A percentile compares a stretch with the other conserved stretches of the same genome.
Evolutionary conservation across 2,888 invertebrate genomes (phyloP).

Genomic region (Synergus gifuensis): DNA sequence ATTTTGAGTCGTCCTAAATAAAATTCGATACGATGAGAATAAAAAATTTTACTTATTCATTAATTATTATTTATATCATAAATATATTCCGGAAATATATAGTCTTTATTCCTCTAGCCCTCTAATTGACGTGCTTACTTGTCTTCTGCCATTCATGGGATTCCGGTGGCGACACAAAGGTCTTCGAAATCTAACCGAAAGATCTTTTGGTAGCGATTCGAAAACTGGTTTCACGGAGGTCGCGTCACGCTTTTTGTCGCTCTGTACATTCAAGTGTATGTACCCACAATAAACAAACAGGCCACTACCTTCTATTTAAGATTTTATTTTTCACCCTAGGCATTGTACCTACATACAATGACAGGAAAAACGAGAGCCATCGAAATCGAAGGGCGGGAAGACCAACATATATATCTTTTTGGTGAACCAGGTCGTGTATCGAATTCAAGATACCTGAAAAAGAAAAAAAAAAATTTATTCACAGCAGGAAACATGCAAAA

Average conservation of each 20-base stretch:
- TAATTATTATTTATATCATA: too few species aligned
- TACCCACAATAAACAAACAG: neutral
- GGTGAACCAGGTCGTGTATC: neutral
- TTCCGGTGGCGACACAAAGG: conserved; percentile 10
- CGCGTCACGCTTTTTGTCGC: conserved; percentile 38
- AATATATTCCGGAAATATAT: too few species aligned
- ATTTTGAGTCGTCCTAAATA: too few species aligned
- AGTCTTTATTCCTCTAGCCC: too few species aligned
- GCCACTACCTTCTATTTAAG: neutral
- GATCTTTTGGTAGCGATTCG: conserved; percentile 37
- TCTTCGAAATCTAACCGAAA: conserved; percentile 46
- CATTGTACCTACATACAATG: neutral
- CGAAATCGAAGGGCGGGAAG: neutral
- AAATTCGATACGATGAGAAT: too few species aligned
- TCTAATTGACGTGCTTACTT: too few species aligned
- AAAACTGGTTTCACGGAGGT: conserved; percentile 49
- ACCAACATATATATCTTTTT: neutral
- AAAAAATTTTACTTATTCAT: too few species aligned
- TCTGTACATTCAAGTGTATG: conserved; percentile 5
- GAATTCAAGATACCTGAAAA: neutral
- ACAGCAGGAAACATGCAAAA: neutral
- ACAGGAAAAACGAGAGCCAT: neutral
- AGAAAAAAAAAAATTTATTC: neutral
- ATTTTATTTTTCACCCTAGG: neutral
- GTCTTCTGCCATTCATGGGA: conserved; percentile 38